Percentiles rank a stretch among this genome's conserved stretches.
phyloP scores from a whole-genome alignment of 1,140 invertebrate species.

The Macrobrachium rosenbergii region DNA sequence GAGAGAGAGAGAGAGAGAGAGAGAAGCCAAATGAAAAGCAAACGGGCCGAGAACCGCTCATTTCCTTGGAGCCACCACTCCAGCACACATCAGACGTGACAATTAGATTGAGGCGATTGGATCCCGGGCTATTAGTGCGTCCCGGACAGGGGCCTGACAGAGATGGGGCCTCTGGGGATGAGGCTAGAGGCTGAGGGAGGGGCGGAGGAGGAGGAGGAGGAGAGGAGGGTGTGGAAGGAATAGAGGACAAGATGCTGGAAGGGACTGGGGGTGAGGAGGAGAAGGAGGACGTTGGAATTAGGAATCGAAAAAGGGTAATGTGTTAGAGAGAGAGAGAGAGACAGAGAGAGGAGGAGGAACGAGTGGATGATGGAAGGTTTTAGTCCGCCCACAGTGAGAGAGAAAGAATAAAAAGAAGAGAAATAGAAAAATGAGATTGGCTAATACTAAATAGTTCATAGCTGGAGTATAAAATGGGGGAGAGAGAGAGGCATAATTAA shows the following conservation, averaged over 20 bases:
- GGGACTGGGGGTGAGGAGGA: background rate
- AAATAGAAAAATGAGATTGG: background rate
- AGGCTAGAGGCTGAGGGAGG: background rate
- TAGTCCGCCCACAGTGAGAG: background rate
- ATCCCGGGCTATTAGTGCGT: constrained; percentile 30
- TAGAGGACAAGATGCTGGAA: background rate
- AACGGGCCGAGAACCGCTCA: constrained; percentile 23
- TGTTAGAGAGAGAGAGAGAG: background rate
- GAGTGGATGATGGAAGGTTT: background rate
- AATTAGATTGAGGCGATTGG: constrained; percentile 36
- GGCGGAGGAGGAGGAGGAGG: background rate
- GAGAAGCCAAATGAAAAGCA: constrained; percentile 34
- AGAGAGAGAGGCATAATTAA: background rate
- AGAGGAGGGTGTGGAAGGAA: background rate
- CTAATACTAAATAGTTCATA: too few relatives aligned
- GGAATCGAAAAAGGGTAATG: background rate
- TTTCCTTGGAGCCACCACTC: constrained; percentile 26
- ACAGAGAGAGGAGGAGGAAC: background rate
- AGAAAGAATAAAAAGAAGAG: background rate
- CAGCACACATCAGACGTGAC: constrained; percentile 32
- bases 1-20: background rate
- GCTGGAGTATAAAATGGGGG: background rate
- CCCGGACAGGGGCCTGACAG: background rate
- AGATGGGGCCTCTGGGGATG: background rate
- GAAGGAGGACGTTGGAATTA: background rate